Percentiles rank a stretch among this genome's conserved stretches.
phyloP scores from a whole-genome alignment of 2,113 vertebrate genomes.

The Apus apus region DNA sequence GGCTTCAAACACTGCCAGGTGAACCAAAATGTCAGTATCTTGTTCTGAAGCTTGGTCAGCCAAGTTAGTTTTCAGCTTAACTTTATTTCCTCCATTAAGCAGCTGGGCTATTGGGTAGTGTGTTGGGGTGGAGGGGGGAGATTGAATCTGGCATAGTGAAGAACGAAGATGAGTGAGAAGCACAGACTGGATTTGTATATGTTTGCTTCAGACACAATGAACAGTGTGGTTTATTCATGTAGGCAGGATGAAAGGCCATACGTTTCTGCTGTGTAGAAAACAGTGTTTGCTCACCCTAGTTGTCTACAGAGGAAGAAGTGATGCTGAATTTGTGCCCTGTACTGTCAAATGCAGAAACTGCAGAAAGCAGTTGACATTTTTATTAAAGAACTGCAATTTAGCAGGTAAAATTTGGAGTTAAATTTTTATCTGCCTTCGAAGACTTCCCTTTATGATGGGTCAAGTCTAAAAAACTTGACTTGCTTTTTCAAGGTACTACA shows the following conservation, averaged over 20 bases:
- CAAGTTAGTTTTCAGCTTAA: not conserved
- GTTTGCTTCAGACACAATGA: not conserved
- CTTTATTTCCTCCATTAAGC: not conserved
- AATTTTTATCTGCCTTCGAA: not conserved
- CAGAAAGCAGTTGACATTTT: rapidly evolving
- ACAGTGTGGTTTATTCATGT: not conserved
- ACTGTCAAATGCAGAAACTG: not conserved
- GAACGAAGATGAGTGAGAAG: not conserved
- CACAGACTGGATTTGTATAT: not conserved
- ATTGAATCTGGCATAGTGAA: rapidly evolving
- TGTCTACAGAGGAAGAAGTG: not conserved
- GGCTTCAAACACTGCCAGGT: not conserved
- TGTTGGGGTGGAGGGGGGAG: not conserved
- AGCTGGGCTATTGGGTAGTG: not conserved
- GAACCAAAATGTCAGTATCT: not conserved
- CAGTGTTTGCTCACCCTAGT: not conserved
- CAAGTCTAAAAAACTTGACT: not conserved
- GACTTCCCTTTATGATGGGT: not conserved
- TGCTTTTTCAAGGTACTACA: not conserved
- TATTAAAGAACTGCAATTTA: not conserved
- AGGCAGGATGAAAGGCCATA: not conserved
- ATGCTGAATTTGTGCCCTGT: not conserved
- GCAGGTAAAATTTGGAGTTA: not conserved
- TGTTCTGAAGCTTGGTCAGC: not conserved
- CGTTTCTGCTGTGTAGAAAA: not conserved